Conservation (phyloP, 1,140 invertebrate genomes). For the Riptortus pedestris region DNA sequence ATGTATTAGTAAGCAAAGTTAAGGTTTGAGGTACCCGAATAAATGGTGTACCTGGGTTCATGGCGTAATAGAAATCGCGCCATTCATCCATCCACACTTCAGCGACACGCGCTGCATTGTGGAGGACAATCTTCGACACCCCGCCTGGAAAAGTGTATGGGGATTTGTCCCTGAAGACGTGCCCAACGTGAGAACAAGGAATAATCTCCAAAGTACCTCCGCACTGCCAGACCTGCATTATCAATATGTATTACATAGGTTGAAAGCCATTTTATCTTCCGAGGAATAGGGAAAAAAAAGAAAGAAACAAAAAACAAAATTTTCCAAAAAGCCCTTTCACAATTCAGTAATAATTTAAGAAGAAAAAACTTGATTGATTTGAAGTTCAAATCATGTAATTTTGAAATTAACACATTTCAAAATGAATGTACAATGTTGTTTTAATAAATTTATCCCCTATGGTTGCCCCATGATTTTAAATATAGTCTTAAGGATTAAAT, state of each 20-base stretch:
- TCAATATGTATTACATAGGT: slow-evolving; percentile 1
- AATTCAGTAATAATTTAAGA: not conserved
- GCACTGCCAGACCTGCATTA: slow-evolving; percentile 89
- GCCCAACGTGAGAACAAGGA: slow-evolving; percentile 92
- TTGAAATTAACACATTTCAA: too few relatives aligned
- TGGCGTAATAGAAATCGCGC: slow-evolving; percentile 96
- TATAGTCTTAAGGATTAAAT: too few relatives aligned
- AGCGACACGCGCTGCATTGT: slow-evolving; percentile 90
- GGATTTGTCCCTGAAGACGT: slow-evolving; percentile 97
- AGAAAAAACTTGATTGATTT: too few relatives aligned
- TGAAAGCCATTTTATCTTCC: slow-evolving; percentile 7
- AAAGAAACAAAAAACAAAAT: not conserved
- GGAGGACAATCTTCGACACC: slow-evolving; percentile 91
- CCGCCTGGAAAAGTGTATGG: slow-evolving; percentile 99
- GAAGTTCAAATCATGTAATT: too few relatives aligned
- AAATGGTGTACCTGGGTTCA: slow-evolving; percentile 77
- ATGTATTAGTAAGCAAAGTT: not conserved
- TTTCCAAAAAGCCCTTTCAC: not conserved
- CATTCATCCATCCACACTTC: slow-evolving; percentile 99
- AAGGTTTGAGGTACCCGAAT: slow-evolving; percentile 1
- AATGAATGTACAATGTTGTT: too few relatives aligned
- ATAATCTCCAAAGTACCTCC: slow-evolving; percentile 90
- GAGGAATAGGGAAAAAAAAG: slow-evolving; percentile 2
- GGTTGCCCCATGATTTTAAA: too few relatives aligned
- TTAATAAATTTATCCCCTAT: too few relatives aligned